A percentile compares a stretch with the other conserved stretches of the same genome.
These are phyloP conservation scores for Rhynchophorus ferrugineus DNA, from an alignment of 1,140 invertebrate species.

Conservation along the genomic window DNA sequence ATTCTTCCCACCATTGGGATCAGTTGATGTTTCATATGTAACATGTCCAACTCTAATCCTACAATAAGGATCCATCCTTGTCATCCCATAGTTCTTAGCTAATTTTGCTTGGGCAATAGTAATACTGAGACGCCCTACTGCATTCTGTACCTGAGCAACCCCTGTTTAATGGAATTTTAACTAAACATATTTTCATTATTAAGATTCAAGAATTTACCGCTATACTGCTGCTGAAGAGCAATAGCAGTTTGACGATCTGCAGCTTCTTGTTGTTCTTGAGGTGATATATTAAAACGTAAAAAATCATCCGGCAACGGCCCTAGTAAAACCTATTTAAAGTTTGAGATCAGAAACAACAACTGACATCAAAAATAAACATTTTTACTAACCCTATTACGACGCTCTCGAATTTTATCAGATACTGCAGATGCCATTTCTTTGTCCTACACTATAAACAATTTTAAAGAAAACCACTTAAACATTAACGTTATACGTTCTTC, in stretches of 20 bases:
- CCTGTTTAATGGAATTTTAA: slow-evolving; percentile 2
- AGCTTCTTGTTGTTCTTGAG: slow-evolving; percentile 56
- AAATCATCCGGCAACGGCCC: slow-evolving; percentile 77
- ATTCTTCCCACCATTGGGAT: slow-evolving; percentile 90
- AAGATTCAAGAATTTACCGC: too few species aligned
- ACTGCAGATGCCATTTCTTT: slow-evolving; percentile 37
- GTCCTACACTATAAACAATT: too few species aligned
- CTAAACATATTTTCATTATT: too few species aligned
- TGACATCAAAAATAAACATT: not conserved
- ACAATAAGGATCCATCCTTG: slow-evolving; percentile 95
- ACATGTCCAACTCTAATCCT: slow-evolving; percentile 83
- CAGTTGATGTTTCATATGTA: slow-evolving; percentile 92
- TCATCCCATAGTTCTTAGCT: slow-evolving; percentile 93
- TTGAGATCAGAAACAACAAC: not conserved
- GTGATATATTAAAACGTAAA: slow-evolving; percentile 54
- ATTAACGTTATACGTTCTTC: too few species aligned
- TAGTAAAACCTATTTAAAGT: slow-evolving; percentile 55
- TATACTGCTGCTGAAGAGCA: slow-evolving; percentile 71
- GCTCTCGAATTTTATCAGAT: slow-evolving; percentile 36
- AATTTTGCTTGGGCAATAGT: slow-evolving; percentile 83
- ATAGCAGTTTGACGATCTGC: slow-evolving; percentile 75
- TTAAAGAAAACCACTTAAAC: too few species aligned
- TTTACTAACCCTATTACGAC: slow-evolving; percentile 32
- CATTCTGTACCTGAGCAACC: slow-evolving; percentile 39
- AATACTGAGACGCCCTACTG: slow-evolving; percentile 68